phyloP scores from a whole-genome alignment of 2,888 invertebrate genomes.

The Eupsilia transversa region DNA sequence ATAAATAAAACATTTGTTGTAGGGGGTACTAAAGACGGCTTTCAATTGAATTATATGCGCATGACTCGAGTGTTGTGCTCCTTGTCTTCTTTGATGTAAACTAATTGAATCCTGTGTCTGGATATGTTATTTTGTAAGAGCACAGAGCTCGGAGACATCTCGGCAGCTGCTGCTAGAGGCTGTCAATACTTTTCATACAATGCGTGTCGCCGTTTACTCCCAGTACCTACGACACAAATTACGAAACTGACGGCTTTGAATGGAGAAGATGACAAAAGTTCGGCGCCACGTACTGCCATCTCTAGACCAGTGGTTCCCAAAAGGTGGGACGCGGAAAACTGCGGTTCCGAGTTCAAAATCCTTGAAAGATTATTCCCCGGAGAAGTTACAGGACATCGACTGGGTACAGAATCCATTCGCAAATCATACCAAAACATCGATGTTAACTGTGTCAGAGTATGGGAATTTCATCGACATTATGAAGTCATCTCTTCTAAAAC shows the following conservation, averaged over 20 bases:
- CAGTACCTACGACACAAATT: background rate
- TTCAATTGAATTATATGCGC: slow-evolving; percentile 14
- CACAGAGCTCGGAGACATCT: background rate
- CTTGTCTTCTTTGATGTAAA: background rate
- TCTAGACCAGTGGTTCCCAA: too few species aligned
- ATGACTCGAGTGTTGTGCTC: background rate
- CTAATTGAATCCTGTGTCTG: background rate
- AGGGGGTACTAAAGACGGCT: slow-evolving; percentile 5
- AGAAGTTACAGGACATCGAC: too few species aligned
- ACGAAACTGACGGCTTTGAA: background rate
- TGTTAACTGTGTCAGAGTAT: too few species aligned
- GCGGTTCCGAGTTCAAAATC: too few species aligned
- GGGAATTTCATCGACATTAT: too few species aligned
- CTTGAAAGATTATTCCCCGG: too few species aligned
- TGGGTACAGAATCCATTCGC: too few species aligned
- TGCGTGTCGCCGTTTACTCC: background rate
- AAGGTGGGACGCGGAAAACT: too few species aligned
- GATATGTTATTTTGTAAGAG: background rate
- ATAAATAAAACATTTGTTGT: slow-evolving; percentile 48
- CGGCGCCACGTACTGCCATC: background rate
- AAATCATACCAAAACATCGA: too few species aligned
- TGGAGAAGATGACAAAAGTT: background rate
- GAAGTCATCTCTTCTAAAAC: too few species aligned
- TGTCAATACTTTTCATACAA: background rate
- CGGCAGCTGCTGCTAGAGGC: background rate